Percentiles rank a stretch among this genome's conserved stretches.
Evolutionary conservation across 2,888 invertebrate species (phyloP).

Genomic region (Xylophagus ater): DNA sequence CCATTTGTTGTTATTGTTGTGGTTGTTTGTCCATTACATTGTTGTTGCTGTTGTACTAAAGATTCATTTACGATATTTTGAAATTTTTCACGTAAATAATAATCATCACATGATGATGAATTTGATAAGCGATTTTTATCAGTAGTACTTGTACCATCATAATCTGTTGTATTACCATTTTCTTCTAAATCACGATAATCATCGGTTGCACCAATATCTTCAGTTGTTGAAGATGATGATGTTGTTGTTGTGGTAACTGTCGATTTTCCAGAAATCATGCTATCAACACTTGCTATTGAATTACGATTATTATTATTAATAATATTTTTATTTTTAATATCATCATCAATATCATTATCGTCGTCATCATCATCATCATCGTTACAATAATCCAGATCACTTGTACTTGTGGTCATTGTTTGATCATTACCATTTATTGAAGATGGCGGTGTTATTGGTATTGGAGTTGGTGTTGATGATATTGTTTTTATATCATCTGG

Average conservation of each 20-base stretch:
- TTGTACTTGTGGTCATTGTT: slow-evolving; percentile 11
- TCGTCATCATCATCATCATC: slow-evolving; percentile 18
- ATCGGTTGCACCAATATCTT: slow-evolving; percentile 13
- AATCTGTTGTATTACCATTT: slow-evolving; percentile 31
- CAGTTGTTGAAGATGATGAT: slow-evolving; percentile 18
- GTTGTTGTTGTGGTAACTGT: slow-evolving; percentile 25
- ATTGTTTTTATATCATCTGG: slow-evolving; percentile 14
- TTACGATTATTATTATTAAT: slow-evolving; percentile 26
- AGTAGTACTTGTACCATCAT: slow-evolving; percentile 20
- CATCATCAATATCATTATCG: slow-evolving; percentile 15
- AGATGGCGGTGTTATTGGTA: slow-evolving; percentile 10
- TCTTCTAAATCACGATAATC: slow-evolving; percentile 34
- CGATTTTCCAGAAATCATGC: slow-evolving; percentile 27
- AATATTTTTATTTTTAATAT: slow-evolving; percentile 10
- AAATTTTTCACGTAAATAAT: slow-evolving; percentile 35
- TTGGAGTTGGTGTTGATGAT: slow-evolving; percentile 13
- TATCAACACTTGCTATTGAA: slow-evolving; percentile 36
- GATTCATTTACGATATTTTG: slow-evolving; percentile 34
- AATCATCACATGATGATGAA: slow-evolving; percentile 32
- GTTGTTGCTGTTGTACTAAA: slow-evolving; percentile 16
- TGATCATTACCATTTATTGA: slow-evolving; percentile 1
- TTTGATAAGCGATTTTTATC: slow-evolving; percentile 25
- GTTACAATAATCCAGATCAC: slow-evolving; percentile 6
- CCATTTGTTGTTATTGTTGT: slow-evolving; percentile 13
- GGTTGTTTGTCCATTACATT: slow-evolving; percentile 11